Percentiles rank a stretch among this genome's conserved stretches.
phyloP scores from a whole-genome alignment of 2,797 vertebrate genomes.

The Pangasius sanitwongsei region DNA sequence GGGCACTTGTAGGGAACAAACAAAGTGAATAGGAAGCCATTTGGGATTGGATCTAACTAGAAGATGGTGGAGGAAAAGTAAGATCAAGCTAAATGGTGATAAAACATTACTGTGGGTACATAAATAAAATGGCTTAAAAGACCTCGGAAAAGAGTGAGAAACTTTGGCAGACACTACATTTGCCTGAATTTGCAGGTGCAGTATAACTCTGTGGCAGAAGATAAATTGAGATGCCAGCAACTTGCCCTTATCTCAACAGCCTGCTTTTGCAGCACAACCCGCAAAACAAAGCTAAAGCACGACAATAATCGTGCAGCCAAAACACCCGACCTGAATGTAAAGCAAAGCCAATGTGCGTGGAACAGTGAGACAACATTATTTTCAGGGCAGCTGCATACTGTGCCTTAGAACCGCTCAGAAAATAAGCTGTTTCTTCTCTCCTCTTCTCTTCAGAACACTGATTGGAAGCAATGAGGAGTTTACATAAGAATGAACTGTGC shows the following conservation, averaged over 20 bases:
- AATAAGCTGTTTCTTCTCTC: neutral
- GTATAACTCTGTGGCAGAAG: constrained; percentile 29
- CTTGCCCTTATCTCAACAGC: constrained; percentile 24
- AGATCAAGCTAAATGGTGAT: neutral
- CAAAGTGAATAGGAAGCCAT: neutral
- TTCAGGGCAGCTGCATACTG: constrained; percentile 3
- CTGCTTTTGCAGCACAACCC: neutral
- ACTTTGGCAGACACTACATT: neutral
- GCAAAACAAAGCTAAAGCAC: constrained; percentile 15
- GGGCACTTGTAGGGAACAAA: neutral
- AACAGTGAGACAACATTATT: constrained; percentile 19
- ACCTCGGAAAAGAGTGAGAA: neutral
- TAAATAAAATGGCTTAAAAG: neutral
- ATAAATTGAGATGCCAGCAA: constrained; percentile 44
- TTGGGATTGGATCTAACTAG: neutral
- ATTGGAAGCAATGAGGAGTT: constrained; percentile 36
- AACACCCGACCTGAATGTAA: neutral
- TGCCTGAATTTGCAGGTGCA: constrained; percentile 35
- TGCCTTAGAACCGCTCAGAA: constrained; percentile 12
- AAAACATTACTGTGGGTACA: neutral
- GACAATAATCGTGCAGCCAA: constrained; percentile 2
- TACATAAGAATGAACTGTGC: constrained; percentile 30
- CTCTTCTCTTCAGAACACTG: constrained; percentile 21
- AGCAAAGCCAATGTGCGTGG: neutral
- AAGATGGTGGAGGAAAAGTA: neutral